Base-by-base conservation (phyloP, 1,140 invertebrate genomes). In the Orius laevigatus region DNA sequence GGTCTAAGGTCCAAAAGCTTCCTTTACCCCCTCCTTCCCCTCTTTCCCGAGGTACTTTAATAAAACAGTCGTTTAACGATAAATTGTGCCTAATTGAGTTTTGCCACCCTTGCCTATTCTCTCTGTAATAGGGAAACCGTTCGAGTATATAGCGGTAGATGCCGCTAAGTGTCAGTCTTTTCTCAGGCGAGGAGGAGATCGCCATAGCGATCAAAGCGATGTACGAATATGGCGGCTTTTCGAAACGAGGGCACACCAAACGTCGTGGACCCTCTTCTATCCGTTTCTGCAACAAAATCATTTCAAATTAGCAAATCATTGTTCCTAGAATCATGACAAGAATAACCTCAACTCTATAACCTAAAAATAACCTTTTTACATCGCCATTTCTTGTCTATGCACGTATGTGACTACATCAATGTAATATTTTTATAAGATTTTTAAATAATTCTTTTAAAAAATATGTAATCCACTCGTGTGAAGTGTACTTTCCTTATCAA, bases 131-230 rank as follows among this genome's bases (percentile, higher is more conserved):
- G 0, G 92, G 91, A 62, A 97, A 98, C 3, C 86, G 71, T 55
- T 96, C 91, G 83, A 98, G 98, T 53, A 98, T 98, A 48, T 56
- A 60, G 65, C 94, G 85, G 62, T 98, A 99, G 59, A 99, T 98
- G 5, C 92, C 93, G 61, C 94, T 96, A 0, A 99, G 70, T 0
- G 95, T 98, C 44, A 98, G 83, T 59, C 88, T 87, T 59, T 93
- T 89, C 46, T 94, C 88, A 0, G 85, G 79, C 0, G 88, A 79
- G 59, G 88, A 84, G 60, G 94, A 84, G 33, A 98, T 97, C 11
- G 93, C 92, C 94, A 98, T 97, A 0, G 93, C 89, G 33, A 98
- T 98, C 11, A 98, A 71, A 0, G 95, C 94, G 35, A 98, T 98
- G 67, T 98, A 98, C 0, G 88, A 93, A 61, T 96, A 98, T 0